phyloP scores from a whole-genome alignment of 1,140 invertebrate genomes.

The Anastatus disparis region DNA sequence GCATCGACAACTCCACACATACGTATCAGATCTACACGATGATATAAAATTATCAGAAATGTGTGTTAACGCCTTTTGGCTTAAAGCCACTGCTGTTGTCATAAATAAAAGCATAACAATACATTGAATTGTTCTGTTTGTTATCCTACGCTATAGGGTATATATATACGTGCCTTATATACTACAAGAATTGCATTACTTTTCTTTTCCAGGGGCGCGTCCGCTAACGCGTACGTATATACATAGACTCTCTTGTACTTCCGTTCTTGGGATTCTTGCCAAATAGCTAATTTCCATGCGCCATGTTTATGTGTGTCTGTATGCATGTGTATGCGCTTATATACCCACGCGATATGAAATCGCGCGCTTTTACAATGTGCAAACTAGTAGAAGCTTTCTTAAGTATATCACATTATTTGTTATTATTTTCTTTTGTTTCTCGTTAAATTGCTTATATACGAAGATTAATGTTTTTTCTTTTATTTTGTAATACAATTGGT shows the following conservation, averaged over 20 bases:
- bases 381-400: too few species aligned
- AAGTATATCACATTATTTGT: too few species aligned
- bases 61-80: conserved; percentile 45
- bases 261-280: conserved; percentile 49
- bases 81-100: conserved; percentile 53
- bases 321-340: conserved; percentile 1
- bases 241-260: conserved; percentile 15
- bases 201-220: not conserved
- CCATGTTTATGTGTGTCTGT: too few species aligned
- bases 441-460: too few species aligned
- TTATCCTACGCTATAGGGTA: not conserved
- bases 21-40: too few species aligned
- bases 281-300: conserved; percentile 51
- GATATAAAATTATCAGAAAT: too few species aligned
- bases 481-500: too few species aligned
- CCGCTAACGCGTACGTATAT: not conserved
- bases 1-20: too few species aligned
- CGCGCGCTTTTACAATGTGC: too few species aligned
- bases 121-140: conserved; percentile 28
- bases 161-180: not conserved
- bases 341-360: conserved; percentile 8
- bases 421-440: too few species aligned
- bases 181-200: not conserved
- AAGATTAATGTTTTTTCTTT: too few species aligned
- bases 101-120: conserved; percentile 57